Base-by-base conservation (phyloP, 1,140 invertebrate species). In the Aporrectodea caliginosa region DNA sequence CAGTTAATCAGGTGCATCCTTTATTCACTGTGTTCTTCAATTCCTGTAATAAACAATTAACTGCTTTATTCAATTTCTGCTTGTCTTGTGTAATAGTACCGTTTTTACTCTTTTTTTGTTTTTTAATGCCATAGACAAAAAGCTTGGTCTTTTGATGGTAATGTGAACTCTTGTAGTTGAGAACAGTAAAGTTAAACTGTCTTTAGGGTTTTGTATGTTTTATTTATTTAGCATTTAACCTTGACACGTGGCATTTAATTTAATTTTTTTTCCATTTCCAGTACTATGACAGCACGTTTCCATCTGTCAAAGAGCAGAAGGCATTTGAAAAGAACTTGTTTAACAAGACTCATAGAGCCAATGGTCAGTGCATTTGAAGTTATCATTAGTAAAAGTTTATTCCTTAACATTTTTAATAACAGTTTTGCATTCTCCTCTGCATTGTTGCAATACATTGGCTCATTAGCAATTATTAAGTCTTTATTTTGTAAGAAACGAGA, bases 241-340 rank as follows among this genome's bases (percentile, higher is more conserved):
- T 6, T 74, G 2, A 74, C 35, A 32, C 16, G 12, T 32, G 12
- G 31, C 33, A 78, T 69, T 78, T 73, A 35, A 35, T 2, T 1
- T 1, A 22, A 1, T 77, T 58, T 22, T 77, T 68, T 75, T 81
- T 30, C 27, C 75, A 88, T 35, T 79, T 88, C 80, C 82, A 91
- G 90, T 99, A 99, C 89, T 99, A 98, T 86, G 97, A 99, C 87
- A 92, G 93, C 83, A 90, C 94, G 73, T 93, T 98, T 87, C 92
- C 94, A 43, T 94, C 94, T 16, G 90, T 94, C 0, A 99, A 99
- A 85, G 97, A 99, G 84, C 95, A 99, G 86, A 96, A 95, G 86
- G 91, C 93, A 1, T 99, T 99, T 90, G 97, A 99, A 85, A 98
- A 98, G 87, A 98, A 97, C 89, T 88, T 99, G 0, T 99, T 98